Percentiles rank a stretch among this genome's conserved stretches.
These are phyloP conservation scores for Excalfactoria chinensis DNA, from an alignment of 2,113 vertebrate genomes.

Conservation along the genomic window DNA sequence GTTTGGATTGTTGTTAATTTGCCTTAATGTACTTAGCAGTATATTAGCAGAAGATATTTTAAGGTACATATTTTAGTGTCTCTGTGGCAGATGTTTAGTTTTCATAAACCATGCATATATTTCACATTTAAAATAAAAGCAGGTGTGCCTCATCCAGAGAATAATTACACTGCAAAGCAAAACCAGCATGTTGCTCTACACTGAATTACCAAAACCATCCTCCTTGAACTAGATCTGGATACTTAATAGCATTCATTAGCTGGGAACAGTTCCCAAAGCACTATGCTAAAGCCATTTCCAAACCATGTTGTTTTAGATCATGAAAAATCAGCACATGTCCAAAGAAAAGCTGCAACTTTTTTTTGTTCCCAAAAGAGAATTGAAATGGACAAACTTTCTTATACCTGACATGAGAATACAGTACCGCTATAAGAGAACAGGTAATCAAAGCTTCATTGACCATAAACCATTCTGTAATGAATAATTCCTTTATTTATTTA, in stretches of 20 bases:
- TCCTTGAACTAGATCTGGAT: slow-evolving; percentile 35
- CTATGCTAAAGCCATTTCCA: neutral
- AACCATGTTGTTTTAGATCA: neutral
- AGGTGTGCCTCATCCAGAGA: neutral
- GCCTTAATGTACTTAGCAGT: neutral
- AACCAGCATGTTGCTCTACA: slow-evolving; percentile 2
- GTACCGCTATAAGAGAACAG: neutral
- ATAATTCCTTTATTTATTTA: neutral
- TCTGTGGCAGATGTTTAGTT: neutral
- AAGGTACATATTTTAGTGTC: neutral
- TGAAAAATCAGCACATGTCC: neutral
- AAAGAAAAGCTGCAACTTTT: neutral
- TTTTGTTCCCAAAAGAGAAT: neutral
- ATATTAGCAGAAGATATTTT: neutral
- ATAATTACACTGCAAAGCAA: slow-evolving; percentile 16
- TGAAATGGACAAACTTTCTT: neutral
- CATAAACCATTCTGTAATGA: neutral
- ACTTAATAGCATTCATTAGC: slow-evolving; percentile 14
- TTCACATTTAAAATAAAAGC: slow-evolving; percentile 27
- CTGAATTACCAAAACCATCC: slow-evolving; percentile 30
- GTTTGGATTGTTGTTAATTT: neutral
- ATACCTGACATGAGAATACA: neutral
- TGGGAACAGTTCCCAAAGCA: neutral
- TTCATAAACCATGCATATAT: neutral
- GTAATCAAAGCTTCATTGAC: neutral